Conservation (phyloP, 2,797 vertebrate genomes). For the Eidolon dupreanum region DNA sequence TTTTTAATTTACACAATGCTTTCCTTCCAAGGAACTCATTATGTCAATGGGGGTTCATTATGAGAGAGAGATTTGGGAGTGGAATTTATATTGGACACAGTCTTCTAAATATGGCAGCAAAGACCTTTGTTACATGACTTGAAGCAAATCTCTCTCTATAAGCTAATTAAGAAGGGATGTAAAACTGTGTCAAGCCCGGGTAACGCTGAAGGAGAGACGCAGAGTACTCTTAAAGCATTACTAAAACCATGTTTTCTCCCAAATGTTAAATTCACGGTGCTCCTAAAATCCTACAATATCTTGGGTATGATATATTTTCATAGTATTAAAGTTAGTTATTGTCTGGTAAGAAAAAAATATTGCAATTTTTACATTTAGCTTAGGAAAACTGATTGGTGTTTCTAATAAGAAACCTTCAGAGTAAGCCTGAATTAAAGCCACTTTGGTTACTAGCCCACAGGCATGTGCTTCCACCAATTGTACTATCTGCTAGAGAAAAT, state of each 20-base stretch:
- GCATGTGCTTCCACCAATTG: neutral
- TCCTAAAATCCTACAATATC: neutral
- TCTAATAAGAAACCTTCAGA: conserved; percentile 32
- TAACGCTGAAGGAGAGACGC: neutral
- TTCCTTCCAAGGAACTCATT: conserved; percentile 70
- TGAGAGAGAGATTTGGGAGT: conserved; percentile 42
- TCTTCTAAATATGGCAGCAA: conserved; percentile 67
- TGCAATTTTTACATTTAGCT: neutral
- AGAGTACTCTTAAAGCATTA: neutral
- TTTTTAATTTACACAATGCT: conserved; percentile 61
- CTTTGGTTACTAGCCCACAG: neutral
- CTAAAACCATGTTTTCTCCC: neutral
- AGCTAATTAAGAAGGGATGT: conserved; percentile 67
- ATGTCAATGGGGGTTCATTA: conserved; percentile 56
- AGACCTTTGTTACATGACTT: conserved; percentile 53
- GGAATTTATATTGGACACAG: conserved; percentile 55
- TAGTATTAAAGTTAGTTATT: neutral
- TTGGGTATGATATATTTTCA: neutral
- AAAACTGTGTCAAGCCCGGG: conserved; percentile 6
- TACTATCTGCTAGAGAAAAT: neutral
- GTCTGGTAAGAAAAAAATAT: neutral
- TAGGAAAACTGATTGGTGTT: neutral
- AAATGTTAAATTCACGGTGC: neutral
- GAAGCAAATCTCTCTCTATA: conserved; percentile 52
- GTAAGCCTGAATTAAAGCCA: neutral